Base-by-base conservation (phyloP, 2,113 vertebrate genomes). In the Pterophyllum scalare region DNA sequence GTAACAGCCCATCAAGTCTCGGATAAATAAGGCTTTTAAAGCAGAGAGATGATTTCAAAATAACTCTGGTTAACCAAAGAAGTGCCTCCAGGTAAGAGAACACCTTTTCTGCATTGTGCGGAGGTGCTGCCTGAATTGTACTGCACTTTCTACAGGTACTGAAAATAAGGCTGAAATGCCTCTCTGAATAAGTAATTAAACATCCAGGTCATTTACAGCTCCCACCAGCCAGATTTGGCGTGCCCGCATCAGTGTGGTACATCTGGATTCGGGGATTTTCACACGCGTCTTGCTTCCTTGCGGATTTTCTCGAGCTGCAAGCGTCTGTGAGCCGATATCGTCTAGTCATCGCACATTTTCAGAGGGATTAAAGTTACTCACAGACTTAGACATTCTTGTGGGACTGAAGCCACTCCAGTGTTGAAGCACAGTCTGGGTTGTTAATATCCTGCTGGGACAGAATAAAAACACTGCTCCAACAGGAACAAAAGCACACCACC, bases 1-100 rank as follows among this genome's bases (percentile, higher is more conserved):
- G 26, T 56, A 79, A 62, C n/a, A 61, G 60, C 22, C 59, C 52
- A 28, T 28, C n/a, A 54, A 33, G 60, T 80, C 46, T 72, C 11
- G 8, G 26, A 54, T n/a, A 83, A 90, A 81, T 83, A 87, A 33
- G 49, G 59, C 72, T 83, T 83, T 80, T 15, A 75, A 72, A 80
- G 67, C 46, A 59, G 77, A 59, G 24, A 5, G 33, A 54, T 56
- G 28, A 84, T 64, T 84, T 59, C 70, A 28, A 58, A 64, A 62
- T 64, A 8, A 31, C 49, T 62, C 19, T 7, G 52, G 75, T 72
- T 17, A 54, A 74, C 15, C 75, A 76, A 64, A 64, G 28, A 59
- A 9, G n/a, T 3, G 17, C 57, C 60, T 74, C 7, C 43, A 76
- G 58, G 31, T 31, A 59, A 38, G 19, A 31, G 24, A 57, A 65